Conservation (phyloP, 1,140 invertebrate genomes). For the Atta cephalotes region DNA sequence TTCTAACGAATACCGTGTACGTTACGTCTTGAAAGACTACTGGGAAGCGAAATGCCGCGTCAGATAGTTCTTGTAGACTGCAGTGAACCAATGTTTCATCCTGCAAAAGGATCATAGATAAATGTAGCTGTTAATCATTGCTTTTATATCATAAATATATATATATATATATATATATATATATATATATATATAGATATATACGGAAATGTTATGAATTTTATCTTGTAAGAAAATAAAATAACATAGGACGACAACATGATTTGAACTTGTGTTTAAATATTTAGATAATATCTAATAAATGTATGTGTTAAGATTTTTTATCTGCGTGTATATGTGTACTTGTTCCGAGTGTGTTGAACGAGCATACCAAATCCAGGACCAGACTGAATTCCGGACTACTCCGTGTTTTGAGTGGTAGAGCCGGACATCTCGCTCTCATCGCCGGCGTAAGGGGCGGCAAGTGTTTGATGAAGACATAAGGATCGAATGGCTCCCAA, state of each 20-base stretch:
- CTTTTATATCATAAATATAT: background rate
- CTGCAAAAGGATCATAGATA: constrained; percentile 65
- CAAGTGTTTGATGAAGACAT: constrained; percentile 96
- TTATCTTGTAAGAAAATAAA: background rate
- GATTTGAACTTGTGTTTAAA: background rate
- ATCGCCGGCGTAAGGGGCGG: constrained; percentile 96
- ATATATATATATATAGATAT: background rate
- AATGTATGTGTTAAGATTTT: background rate
- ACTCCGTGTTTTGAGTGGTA: constrained; percentile 96
- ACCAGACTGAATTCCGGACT: constrained; percentile 98
- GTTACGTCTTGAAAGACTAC: constrained; percentile 97
- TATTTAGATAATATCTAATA: background rate
- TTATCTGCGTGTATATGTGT: background rate
- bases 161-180: too few species aligned
- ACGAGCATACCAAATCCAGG: constrained; percentile 90
- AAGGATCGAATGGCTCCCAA: constrained; percentile 95
- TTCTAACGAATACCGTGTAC: constrained; percentile 96
- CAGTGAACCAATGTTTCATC: constrained; percentile 99
- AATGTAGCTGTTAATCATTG: background rate
- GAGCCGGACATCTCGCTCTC: constrained; percentile 94
- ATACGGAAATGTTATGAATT: background rate
- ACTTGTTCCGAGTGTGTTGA: background rate
- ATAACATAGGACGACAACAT: background rate
- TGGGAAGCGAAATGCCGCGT: constrained; percentile 97
- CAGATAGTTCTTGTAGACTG: constrained; percentile 95